A percentile compares a stretch with the other conserved stretches of the same genome.
These are phyloP conservation scores for Limenitis camilla DNA, from an alignment of 2,888 invertebrate genomes.

Conservation along the genomic window DNA sequence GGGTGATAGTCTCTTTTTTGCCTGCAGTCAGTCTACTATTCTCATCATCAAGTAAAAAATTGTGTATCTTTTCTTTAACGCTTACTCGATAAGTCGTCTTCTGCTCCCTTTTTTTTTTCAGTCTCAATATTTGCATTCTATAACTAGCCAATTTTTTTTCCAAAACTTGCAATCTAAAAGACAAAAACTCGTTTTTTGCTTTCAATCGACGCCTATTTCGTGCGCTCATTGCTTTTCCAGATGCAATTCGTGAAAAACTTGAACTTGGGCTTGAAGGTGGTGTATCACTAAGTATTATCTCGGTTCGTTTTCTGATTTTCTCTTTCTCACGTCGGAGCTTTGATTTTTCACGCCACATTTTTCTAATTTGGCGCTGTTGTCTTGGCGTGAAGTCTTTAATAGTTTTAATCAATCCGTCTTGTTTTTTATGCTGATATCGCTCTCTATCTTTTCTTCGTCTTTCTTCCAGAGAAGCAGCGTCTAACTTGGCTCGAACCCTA, in stretches of 20 bases:
- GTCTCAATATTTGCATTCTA: background rate
- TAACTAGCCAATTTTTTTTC: background rate
- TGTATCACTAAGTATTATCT: background rate
- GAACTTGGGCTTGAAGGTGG: background rate
- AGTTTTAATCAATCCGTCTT: constrained; percentile 15
- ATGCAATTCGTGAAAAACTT: constrained; percentile 1
- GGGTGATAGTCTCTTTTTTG: background rate
- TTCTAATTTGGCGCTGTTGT: constrained; percentile 19
- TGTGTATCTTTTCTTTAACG: too few relatives aligned
- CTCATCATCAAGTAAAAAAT: too few relatives aligned
- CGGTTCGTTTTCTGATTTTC: constrained; percentile 7
- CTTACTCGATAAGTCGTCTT: too few relatives aligned
- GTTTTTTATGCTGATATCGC: constrained; percentile 19
- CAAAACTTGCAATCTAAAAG: background rate
- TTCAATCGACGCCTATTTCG: background rate
- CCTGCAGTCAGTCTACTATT: background rate
- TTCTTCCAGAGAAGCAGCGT: constrained; percentile 1
- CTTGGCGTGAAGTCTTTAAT: constrained; percentile 23
- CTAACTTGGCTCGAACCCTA: constrained; percentile 4
- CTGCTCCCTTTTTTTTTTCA: background rate
- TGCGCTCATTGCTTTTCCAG: constrained; percentile 7
- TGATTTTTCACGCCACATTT: constrained; percentile 23
- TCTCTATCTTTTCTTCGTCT: constrained; percentile 16
- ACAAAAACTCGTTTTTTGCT: background rate
- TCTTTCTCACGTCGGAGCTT: constrained; percentile 10